Evolutionary conservation across 2,888 invertebrate species (phyloP), one percentile per base, ranked within the genome.

Genomic region (Campopleginae sp.): DNA sequence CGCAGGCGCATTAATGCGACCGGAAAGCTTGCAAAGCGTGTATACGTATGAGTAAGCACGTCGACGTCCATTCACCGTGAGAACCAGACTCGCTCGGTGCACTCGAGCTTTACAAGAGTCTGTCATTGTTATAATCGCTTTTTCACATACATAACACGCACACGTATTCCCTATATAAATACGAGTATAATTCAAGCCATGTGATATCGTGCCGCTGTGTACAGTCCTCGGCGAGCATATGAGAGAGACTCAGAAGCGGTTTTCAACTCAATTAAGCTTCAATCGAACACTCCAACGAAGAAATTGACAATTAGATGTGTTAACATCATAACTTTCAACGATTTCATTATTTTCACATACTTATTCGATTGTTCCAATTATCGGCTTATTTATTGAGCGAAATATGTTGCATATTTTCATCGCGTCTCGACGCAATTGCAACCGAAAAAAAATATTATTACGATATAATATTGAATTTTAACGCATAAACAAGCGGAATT

Each of bases 71-170:
- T 58, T 80, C 71, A 44, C 51, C 61, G 78, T 61, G 68, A 75
- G 42, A 79, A 83, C 46, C 38, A 12, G 46, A 66, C 70, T 78
- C 78, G 44, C 61, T 78, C 31, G 74, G 27, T 27, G 10, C 80
- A 71, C 63, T 76, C 71, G 61, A 82, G 63, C 63, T 82, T 78
- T 66, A 46, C 71, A 78, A 71, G 61, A 70, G 48, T 66, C 51
- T 44, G 17, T 70, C 74, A 74, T 81, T 77, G 80, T 77, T 77
- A 51, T 80, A 80, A 72, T 80, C 84, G 71, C 54, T 71, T 71
- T 71, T 79, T 54, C 68, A 51, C 27, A 42, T 42, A 42, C 63
- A 51, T 10, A 12, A 33, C 27, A 46, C 46, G 23, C 51, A 71
- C 63, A 71, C 27, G 27, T 42, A 51, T 23, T 65, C 19, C 19